Percentiles rank a stretch among this genome's conserved stretches.
phyloP scores from a whole-genome alignment of 2,888 invertebrate species.

The Gymnoscelis rufifasciata region DNA sequence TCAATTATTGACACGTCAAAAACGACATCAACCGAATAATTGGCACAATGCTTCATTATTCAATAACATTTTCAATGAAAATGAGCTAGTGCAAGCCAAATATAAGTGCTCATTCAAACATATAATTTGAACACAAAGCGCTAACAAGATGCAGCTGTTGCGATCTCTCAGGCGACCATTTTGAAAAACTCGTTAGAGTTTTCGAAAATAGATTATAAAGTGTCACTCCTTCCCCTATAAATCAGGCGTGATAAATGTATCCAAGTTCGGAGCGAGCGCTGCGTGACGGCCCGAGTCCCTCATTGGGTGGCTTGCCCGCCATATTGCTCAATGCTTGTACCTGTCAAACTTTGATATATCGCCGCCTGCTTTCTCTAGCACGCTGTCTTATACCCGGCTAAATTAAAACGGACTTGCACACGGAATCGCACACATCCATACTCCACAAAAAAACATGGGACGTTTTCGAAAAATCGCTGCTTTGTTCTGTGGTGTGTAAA shows the following conservation, averaged over 20 bases:
- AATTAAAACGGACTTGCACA: conserved; percentile 47
- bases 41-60: conserved; percentile 53
- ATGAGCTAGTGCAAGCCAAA: conserved; percentile 39
- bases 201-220: conserved; percentile 78
- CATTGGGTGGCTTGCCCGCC: conserved; percentile 77
- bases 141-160: conserved; percentile 78
- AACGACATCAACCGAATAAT: conserved; percentile 60
- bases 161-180: conserved; percentile 65
- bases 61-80: conserved; percentile 52
- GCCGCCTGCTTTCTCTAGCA: conserved; percentile 68
- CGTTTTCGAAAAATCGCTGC: conserved; percentile 54
- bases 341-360: conserved; percentile 78
- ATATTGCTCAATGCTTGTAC: conserved; percentile 76
- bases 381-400: conserved; percentile 67
- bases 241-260: conserved; percentile 75
- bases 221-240: conserved; percentile 77
- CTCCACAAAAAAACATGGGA: conserved; percentile 37
- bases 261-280: conserved; percentile 59
- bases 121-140: conserved; percentile 71
- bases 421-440: conserved; percentile 41
- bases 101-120: conserved; percentile 60
- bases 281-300: conserved; percentile 71
- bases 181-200: conserved; percentile 72
- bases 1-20: conserved; percentile 61
- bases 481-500: conserved; percentile 65